phyloP scores from a whole-genome alignment of 2,113 vertebrate genomes.

The Syrmaticus mikado region DNA sequence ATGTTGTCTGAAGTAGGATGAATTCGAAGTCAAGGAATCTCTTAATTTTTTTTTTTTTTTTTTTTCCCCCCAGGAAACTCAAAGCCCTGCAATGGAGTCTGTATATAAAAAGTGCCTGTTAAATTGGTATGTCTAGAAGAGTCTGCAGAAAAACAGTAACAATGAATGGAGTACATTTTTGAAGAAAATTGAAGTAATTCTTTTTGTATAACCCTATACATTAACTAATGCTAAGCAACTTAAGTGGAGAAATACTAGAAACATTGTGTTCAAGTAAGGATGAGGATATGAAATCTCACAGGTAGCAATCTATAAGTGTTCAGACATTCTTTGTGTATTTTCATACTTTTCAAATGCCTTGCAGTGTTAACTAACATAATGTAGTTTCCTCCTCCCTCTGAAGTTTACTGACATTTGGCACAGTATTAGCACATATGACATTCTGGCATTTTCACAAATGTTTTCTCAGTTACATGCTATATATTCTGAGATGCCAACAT shows the following conservation, averaged over 20 bases:
- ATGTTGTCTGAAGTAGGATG: constrained; percentile 46
- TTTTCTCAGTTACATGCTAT: neutral
- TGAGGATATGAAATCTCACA: neutral
- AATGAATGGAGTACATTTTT: neutral
- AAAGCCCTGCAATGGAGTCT: neutral
- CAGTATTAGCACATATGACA: neutral
- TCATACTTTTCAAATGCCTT: neutral
- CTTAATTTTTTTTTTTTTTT: neutral
- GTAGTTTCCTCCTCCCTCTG: neutral
- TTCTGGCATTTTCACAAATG: neutral
- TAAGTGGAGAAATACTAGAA: neutral
- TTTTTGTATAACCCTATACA: neutral
- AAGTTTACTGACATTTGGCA: neutral
- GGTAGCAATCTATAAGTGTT: neutral
- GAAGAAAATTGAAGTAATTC: neutral
- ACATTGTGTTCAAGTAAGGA: neutral
- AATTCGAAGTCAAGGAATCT: constrained; percentile 39
- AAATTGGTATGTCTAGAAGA: neutral
- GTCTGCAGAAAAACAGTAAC: neutral
- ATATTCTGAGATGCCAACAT: neutral
- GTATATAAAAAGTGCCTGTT: neutral
- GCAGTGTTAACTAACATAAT: neutral
- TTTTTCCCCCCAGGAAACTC: neutral
- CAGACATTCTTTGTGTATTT: neutral
- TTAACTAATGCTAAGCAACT: neutral